Conservation (phyloP, 2,797 vertebrate species). For the Macropus fuliginosus region DNA sequence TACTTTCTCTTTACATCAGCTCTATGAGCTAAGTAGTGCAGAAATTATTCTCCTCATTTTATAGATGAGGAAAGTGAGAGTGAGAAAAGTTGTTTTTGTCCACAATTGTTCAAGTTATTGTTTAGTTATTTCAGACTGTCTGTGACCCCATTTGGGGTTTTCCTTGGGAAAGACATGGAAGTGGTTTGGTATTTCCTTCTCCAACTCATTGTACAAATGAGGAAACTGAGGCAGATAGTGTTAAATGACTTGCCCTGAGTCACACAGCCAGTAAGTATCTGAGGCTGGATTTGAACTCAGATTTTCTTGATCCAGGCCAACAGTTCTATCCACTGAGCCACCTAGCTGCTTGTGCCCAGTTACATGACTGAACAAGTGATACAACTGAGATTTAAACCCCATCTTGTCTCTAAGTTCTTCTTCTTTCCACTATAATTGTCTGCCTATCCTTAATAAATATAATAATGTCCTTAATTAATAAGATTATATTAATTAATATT, state of each 20-base stretch:
- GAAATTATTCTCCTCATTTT: not conserved
- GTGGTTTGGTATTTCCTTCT: not conserved
- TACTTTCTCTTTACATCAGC: not conserved
- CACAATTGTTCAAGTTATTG: not conserved
- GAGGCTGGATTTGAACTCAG: not conserved
- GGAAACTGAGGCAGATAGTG: not conserved
- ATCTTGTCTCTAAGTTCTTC: not conserved
- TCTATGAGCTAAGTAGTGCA: not conserved
- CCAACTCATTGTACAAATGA: not conserved
- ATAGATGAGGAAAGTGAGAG: not conserved
- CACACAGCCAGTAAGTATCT: not conserved
- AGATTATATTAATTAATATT: no score
- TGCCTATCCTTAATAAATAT: not conserved
- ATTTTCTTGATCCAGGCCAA: not conserved
- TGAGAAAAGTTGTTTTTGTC: not conserved
- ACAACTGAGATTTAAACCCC: not conserved
- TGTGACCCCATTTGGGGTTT: not conserved
- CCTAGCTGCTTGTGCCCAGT: not conserved
- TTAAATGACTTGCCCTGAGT: not conserved
- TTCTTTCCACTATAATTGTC: not conserved
- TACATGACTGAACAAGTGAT: not conserved
- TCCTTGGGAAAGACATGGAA: not conserved
- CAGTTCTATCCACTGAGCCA: not conserved
- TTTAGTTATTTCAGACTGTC: not conserved
- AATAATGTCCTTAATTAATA: not conserved